These are phyloP conservation scores for Andrena fulva DNA, from an alignment of 2,888 invertebrate species.

Conservation along the genomic window DNA sequence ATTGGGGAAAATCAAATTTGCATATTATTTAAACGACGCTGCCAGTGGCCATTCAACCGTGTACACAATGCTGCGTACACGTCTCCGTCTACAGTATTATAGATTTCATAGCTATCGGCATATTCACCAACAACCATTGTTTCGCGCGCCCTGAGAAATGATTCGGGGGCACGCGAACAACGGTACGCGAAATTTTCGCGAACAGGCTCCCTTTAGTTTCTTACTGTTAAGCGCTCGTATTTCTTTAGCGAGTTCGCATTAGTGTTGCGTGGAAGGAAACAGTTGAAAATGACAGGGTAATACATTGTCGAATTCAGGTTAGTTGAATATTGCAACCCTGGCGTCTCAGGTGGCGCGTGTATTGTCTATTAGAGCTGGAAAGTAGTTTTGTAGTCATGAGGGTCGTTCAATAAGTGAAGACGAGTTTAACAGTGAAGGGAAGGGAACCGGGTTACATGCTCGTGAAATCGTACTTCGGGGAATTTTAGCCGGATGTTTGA, in stretches of 20 bases:
- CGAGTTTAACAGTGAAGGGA: neutral
- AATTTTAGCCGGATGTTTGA: neutral
- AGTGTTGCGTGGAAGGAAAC: neutral
- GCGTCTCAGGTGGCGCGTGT: neutral
- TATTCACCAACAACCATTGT: neutral
- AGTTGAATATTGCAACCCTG: neutral
- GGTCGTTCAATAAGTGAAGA: neutral
- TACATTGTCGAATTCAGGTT: neutral
- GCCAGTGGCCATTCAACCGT: slow-evolving; percentile 30
- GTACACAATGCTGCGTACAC: neutral
- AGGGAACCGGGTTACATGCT: neutral
- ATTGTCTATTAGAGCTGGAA: neutral
- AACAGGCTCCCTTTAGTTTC: neutral
- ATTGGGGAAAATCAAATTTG: slow-evolving; percentile 49
- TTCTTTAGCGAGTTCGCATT: no score
- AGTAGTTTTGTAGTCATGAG: neutral
- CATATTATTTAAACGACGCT: slow-evolving; percentile 48
- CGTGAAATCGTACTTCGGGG: neutral
- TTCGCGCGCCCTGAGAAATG: neutral
- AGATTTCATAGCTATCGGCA: neutral
- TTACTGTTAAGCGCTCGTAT: no score
- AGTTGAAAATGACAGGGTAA: neutral
- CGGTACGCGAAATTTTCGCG: neutral
- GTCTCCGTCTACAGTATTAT: slow-evolving; percentile 12
- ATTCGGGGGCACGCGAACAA: no score